Percentiles rank a stretch among this genome's conserved stretches.
Evolutionary conservation across 2,113 vertebrate genomes (phyloP).

Genomic region (Heteronetta atricapilla): DNA sequence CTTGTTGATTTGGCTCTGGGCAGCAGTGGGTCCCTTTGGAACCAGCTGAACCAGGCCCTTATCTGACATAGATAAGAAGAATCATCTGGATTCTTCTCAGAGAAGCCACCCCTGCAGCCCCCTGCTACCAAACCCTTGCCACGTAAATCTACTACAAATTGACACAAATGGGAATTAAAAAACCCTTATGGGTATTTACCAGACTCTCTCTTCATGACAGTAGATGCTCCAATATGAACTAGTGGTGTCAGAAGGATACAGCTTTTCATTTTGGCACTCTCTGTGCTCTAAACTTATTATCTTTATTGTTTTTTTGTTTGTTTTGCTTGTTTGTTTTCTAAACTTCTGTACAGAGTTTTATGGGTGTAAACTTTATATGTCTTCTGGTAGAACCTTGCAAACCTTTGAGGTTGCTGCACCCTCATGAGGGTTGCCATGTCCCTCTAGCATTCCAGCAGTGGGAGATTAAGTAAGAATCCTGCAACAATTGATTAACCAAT

Average conservation of each 20-base stretch:
- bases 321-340: neutral
- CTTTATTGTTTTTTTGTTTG: neutral
- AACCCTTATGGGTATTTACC: neutral
- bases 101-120: too few species aligned
- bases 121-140: too few species aligned
- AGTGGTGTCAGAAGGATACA: neutral
- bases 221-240: neutral
- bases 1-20: too few species aligned
- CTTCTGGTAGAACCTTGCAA: neutral
- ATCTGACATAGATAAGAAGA: too few species aligned
- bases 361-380: neutral
- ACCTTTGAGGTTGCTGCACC: neutral
- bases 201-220: neutral
- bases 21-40: too few species aligned
- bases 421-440: neutral
- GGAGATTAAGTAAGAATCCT: neutral
- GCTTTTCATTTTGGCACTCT: neutral
- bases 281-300: neutral
- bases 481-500: neutral
- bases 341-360: neutral
- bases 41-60: too few species aligned
- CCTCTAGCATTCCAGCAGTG: neutral
- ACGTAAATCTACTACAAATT: neutral
- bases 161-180: neutral
- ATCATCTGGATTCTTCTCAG: too few species aligned